A percentile compares a stretch with the other conserved stretches of the same genome.
Conservation (phyloP, 2,797 vertebrate species). For the Lycodopsis pacificus region DNA sequence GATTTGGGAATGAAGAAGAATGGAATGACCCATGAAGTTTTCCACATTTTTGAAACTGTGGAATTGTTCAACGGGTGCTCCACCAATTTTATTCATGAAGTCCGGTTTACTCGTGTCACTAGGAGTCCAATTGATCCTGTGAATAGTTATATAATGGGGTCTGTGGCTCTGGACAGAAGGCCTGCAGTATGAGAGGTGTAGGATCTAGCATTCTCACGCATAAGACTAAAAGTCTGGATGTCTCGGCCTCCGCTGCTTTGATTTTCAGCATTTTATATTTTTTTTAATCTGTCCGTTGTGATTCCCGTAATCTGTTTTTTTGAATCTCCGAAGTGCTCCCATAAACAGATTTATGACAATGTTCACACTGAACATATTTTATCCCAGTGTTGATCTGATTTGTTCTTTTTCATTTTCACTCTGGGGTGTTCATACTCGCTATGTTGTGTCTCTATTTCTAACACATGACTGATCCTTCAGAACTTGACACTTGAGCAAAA, state of each 20-base stretch:
- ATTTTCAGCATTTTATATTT: neutral
- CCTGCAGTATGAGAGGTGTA: neutral
- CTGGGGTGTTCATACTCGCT: neutral
- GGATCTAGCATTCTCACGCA: neutral
- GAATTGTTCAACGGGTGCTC: neutral
- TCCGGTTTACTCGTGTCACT: neutral
- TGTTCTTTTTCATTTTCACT: neutral
- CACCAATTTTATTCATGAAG: neutral
- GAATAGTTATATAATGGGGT: neutral
- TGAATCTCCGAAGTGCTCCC: neutral
- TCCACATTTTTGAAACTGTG: neutral
- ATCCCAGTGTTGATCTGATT: neutral
- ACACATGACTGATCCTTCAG: constrained; percentile 4
- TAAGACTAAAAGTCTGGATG: neutral
- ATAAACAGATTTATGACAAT: neutral
- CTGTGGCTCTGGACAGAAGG: neutral
- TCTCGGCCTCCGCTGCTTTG: neutral
- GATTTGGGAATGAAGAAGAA: constrained; percentile 27
- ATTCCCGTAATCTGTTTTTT: neutral
- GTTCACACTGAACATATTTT: neutral
- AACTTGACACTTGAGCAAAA: neutral
- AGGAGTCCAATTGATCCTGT: neutral
- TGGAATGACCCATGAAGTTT: neutral
- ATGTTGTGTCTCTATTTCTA: neutral
- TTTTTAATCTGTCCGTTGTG: neutral